A percentile compares a stretch with the other conserved stretches of the same genome.
phyloP scores from a whole-genome alignment of 2,797 vertebrate genomes.

The Ataeniobius toweri region DNA sequence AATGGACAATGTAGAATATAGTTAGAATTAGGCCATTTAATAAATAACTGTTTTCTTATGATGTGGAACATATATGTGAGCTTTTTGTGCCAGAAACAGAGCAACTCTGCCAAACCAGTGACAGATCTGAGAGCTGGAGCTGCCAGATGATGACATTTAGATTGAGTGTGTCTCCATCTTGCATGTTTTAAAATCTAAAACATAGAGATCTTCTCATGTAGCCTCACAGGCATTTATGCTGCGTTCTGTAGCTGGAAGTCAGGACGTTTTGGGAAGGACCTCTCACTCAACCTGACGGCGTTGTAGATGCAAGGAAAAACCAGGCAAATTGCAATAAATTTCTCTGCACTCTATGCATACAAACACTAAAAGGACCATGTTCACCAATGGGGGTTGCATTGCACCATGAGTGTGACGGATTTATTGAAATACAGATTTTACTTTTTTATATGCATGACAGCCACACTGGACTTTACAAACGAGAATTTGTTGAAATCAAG shows the following conservation, averaged over 20 bases:
- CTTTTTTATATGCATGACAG: not conserved
- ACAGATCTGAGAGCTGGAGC: not conserved
- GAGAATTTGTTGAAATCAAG: not conserved
- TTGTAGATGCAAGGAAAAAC: not conserved
- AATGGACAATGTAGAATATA: not conserved
- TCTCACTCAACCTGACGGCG: no score
- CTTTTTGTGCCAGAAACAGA: slow-evolving; percentile 1
- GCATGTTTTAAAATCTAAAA: not conserved
- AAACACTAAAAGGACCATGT: not conserved
- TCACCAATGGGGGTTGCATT: not conserved
- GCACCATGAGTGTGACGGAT: not conserved
- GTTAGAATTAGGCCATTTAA: not conserved
- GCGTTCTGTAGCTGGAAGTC: not conserved
- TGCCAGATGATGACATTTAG: not conserved
- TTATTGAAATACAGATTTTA: not conserved
- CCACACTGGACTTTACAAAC: not conserved
- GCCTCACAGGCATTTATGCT: no score
- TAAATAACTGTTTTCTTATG: not conserved
- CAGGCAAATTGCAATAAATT: not conserved
- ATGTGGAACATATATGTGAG: not conserved
- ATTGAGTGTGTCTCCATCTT: not conserved
- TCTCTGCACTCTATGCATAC: not conserved
- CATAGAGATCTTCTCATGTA: not conserved
- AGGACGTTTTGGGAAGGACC: no score
- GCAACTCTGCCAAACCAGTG: not conserved